Evolutionary conservation across 2,113 vertebrate genomes (phyloP), one percentile per base, ranked within the genome.

Genomic region (Brachyistius frenatus): DNA sequence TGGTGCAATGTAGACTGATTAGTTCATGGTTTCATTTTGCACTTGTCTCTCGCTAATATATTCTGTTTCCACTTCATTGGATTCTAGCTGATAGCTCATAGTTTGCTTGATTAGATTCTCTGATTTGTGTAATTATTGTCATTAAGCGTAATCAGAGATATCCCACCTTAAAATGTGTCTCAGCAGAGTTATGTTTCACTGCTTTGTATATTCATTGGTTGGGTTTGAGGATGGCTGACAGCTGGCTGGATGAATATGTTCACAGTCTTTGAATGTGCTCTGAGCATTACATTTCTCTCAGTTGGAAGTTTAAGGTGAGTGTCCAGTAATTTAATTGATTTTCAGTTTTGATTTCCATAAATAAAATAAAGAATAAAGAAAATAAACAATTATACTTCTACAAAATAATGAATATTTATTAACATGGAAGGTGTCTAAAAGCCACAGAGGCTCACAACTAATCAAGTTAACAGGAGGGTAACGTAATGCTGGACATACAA

Each of bases 71-170:
- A 50, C 31, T 54, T 52, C 64, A 67, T 85, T 53, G 80, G 54
- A 53, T 76, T 84, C 41, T 53, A 61, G 10, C 8, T 76, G 36
- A 56, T 53, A 36, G 66, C 69, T 65, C 33, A 16, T 47, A 46
- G 63, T 49, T 39, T 44, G 55, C 70, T 52, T 85, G 77, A 80
- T 80, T 76, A 70, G 57, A 64, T 67, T 72, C 55, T 32, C 36
- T 67, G 66, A 80, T 76, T 76, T 63, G 49, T 52, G 55, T 80
- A 72, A 80, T 80, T 80, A 72, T 67, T 76, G 63, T 65, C 57
- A 77, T 81, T 58, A 81, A 68, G 57, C 73, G 57, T 72, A 81
- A 77, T 85, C 58, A 73, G 67, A 67, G 76, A 53, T 70, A 60
- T 55, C 6, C 15, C 49, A 55, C 54, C 7, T 39, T 61, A 65